A percentile compares a stretch with the other conserved stretches of the same genome.
These are phyloP conservation scores for Rousettus madagascariensis DNA, from an alignment of 2,797 vertebrate genomes.

Conservation along the genomic window DNA sequence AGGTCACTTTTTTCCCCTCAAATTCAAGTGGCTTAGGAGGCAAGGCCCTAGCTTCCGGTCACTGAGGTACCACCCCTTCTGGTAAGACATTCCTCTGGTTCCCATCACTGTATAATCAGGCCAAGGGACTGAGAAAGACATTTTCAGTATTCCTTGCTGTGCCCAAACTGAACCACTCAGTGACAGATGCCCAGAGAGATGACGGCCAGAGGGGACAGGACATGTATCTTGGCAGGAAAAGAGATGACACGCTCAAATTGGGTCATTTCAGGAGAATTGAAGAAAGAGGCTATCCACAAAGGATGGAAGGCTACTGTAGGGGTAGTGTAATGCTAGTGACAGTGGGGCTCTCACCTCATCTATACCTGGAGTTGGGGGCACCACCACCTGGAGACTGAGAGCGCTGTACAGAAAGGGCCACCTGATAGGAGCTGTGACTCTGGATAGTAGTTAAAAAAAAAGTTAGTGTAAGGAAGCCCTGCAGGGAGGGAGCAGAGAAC, in stretches of 20 bases:
- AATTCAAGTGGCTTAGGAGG: conserved; percentile 47
- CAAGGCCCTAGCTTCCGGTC: neutral
- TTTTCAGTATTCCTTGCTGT: conserved; percentile 5
- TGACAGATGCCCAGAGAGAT: neutral
- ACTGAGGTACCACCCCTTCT: neutral
- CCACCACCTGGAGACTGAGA: neutral
- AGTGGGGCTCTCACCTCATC: neutral
- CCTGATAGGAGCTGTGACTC: neutral
- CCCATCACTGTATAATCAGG: conserved; percentile 6
- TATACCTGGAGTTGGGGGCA: neutral
- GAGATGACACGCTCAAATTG: neutral
- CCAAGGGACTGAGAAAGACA: neutral
- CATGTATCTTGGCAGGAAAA: neutral
- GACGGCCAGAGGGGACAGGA: neutral
- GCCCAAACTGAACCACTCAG: neutral
- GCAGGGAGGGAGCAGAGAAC: neutral
- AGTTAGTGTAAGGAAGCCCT: neutral
- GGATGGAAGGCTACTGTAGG: neutral
- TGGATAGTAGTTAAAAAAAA: neutral
- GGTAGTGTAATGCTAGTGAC: neutral
- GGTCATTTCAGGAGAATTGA: neutral
- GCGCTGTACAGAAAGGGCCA: neutral
- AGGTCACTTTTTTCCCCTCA: conserved; percentile 53
- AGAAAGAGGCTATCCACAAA: neutral
- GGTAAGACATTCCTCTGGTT: conserved; percentile 32